Evolutionary conservation across 2,797 vertebrate species (phyloP).

Genomic region (Cynopterus sphinx): DNA sequence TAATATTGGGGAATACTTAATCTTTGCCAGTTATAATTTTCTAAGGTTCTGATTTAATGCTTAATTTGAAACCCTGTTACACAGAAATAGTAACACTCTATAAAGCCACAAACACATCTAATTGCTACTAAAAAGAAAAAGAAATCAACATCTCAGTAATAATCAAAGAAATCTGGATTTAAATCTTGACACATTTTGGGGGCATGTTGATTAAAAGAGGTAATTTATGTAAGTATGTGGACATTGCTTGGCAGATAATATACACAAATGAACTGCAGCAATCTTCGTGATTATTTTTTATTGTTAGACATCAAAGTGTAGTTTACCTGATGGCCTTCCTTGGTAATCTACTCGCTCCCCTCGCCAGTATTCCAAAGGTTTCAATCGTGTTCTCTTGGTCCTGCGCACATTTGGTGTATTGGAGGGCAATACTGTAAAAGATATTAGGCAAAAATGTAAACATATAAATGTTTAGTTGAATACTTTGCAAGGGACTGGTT

Average conservation of each 20-base stretch:
- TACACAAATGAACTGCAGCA: not conserved
- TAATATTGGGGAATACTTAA: not conserved
- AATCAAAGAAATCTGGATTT: conserved; percentile 19
- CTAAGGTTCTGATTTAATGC: not conserved
- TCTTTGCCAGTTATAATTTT: conserved; percentile 14
- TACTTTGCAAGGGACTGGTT: not conserved
- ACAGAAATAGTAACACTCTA: conserved; percentile 1
- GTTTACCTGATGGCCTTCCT: conserved; percentile 79
- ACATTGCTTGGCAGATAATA: not conserved
- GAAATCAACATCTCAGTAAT: not conserved
- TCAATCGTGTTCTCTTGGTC: conserved; percentile 82
- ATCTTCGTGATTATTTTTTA: not conserved
- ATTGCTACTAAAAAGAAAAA: not conserved
- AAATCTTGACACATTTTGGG: not conserved
- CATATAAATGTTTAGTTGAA: not conserved
- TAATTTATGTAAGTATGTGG: not conserved
- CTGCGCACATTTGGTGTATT: conserved; percentile 85
- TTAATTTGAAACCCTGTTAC: not conserved
- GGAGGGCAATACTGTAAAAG: conserved; percentile 82
- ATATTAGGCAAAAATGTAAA: conserved; percentile 31
- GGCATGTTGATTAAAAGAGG: not conserved
- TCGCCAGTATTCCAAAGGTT: conserved; percentile 87
- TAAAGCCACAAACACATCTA: not conserved
- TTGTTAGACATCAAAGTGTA: not conserved
- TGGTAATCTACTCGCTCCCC: conserved; percentile 83